Base-by-base conservation (phyloP, 2,888 invertebrate genomes). In the Osedax frankpressi region DNA sequence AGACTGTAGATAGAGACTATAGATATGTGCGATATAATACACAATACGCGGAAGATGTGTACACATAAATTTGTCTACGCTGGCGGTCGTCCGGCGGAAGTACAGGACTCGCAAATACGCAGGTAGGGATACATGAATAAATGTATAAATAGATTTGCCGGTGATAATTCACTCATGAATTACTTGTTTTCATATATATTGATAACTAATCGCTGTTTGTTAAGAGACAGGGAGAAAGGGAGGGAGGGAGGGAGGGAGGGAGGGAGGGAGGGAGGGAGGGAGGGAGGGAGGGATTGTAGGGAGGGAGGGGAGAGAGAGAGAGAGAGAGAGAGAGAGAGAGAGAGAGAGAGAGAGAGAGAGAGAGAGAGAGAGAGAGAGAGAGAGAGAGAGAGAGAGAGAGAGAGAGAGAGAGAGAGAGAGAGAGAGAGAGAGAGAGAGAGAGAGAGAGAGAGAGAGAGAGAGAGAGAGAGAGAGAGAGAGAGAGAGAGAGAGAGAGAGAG, bases 221-320 rank as follows among this genome's bases (percentile, higher is more conserved):
- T 24, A 69, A 28, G 1, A n/a, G 28, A 28, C 63, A 65, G 63
- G 59, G 2, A 71, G 71, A 27, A 0, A 71, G 71, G 59, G 0
- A 71, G 71, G 59, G 60, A 62, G 71, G 59, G 0, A 71, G 59
- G 59, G 60, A 71, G 71, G 6, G 60, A 63, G 71, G 59, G 59
- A 71, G 71, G 59, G 59, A 71, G 71, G 59, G 59, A 71, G 71
- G 59, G 2, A 71, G 71, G 59, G 59, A 71, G 71, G 59, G 59
- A 71, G 71, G 59, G 59, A 14, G 59, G n/a, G n/a, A n/a, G n/a
- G n/a, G n/a, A n/a, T n/a, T n/a, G n/a, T n/a, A n/a, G n/a, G n/a
- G n/a, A n/a, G 59, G 59, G 28, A 28, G 59, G 59, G 28, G 71
- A n/a, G 59, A 59, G 71, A n/a, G 59, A 59, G 71, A 44, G 71